phyloP scores from a whole-genome alignment of 2,888 invertebrate species.

The Drosophila aldrichi region DNA sequence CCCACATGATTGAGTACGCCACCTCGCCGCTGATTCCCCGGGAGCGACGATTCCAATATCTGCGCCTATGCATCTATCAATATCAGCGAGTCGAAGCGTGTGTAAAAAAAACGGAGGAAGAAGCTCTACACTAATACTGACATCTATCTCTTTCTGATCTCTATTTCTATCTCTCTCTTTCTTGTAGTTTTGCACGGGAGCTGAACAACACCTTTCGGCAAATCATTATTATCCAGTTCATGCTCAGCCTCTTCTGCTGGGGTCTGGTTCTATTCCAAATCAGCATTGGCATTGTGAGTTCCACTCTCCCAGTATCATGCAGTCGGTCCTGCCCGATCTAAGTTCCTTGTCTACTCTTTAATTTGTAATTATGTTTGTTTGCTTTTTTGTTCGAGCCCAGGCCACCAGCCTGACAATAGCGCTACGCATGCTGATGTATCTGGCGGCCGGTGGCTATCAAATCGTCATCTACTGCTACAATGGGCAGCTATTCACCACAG shows the following conservation, averaged over 20 bases:
- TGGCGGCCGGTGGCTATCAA: slow-evolving; percentile 73
- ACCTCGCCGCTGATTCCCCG: slow-evolving; percentile 73
- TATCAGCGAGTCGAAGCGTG: slow-evolving; percentile 73
- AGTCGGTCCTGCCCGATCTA: neutral
- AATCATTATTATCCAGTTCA: slow-evolving; percentile 77
- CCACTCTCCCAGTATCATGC: neutral
- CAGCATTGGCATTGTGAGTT: slow-evolving; percentile 73
- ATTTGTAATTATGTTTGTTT: neutral
- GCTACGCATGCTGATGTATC: slow-evolving; percentile 79
- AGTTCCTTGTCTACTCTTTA: neutral
- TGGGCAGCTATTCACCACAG: slow-evolving; percentile 72
- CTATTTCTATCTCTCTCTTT: neutral
- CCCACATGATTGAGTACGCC: slow-evolving; percentile 61
- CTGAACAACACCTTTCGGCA: slow-evolving; percentile 71
- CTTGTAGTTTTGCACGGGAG: slow-evolving; percentile 65
- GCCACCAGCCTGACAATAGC: slow-evolving; percentile 51
- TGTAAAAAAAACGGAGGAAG: slow-evolving; percentile 11
- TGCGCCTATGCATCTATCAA: slow-evolving; percentile 75
- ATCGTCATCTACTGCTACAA: slow-evolving; percentile 80
- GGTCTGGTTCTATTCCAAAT: slow-evolving; percentile 77
- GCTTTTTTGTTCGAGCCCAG: slow-evolving; percentile 35
- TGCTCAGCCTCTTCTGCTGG: slow-evolving; percentile 73
- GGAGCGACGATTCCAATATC: slow-evolving; percentile 68
- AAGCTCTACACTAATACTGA: too few species aligned
- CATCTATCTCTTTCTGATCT: neutral